These are phyloP conservation scores for Drosophila emarginata DNA, from an alignment of 2,888 invertebrate species.

Conservation along the genomic window DNA sequence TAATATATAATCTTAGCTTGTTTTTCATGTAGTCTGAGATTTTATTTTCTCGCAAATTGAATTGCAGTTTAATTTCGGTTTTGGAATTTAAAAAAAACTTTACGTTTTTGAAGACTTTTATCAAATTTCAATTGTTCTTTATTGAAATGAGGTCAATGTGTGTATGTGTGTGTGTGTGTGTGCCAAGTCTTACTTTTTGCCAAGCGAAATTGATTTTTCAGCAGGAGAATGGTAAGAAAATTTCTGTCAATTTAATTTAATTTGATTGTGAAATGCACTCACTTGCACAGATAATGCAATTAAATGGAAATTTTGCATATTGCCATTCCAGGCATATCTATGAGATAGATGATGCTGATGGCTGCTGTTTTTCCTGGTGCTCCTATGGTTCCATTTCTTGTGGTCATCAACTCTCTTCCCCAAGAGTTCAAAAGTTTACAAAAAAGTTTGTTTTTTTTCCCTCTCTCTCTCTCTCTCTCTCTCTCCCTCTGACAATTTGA, in stretches of 20 bases:
- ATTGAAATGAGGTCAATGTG: constrained; percentile 33
- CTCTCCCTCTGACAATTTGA: constrained; percentile 52
- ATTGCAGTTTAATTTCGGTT: background rate
- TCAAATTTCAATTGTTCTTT: background rate
- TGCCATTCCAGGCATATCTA: background rate
- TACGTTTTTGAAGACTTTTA: background rate
- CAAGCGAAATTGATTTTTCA: constrained; percentile 12
- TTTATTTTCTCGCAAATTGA: too few relatives aligned
- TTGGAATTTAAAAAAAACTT: background rate
- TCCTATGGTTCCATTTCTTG: constrained; percentile 5
- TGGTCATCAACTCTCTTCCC: constrained; percentile 32
- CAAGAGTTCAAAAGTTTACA: constrained; percentile 26
- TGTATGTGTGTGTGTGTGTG: constrained; percentile 8
- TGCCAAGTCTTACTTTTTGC: constrained; percentile 3
- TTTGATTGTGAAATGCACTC: constrained; percentile 19
- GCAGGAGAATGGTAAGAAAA: background rate
- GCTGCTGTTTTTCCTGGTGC: background rate
- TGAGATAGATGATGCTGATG: constrained; percentile 3
- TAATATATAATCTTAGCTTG: too few relatives aligned
- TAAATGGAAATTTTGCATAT: constrained; percentile 31
- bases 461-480: constrained; percentile 20
- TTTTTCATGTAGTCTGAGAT: too few relatives aligned
- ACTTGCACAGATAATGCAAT: constrained; percentile 34
- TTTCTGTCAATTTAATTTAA: constrained; percentile 28
- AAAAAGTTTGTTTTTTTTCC: constrained; percentile 41